Evolutionary conservation across 2,113 vertebrate genomes (phyloP), one percentile per base, ranked within the genome.

Genomic region (Rissa tridactyla): DNA sequence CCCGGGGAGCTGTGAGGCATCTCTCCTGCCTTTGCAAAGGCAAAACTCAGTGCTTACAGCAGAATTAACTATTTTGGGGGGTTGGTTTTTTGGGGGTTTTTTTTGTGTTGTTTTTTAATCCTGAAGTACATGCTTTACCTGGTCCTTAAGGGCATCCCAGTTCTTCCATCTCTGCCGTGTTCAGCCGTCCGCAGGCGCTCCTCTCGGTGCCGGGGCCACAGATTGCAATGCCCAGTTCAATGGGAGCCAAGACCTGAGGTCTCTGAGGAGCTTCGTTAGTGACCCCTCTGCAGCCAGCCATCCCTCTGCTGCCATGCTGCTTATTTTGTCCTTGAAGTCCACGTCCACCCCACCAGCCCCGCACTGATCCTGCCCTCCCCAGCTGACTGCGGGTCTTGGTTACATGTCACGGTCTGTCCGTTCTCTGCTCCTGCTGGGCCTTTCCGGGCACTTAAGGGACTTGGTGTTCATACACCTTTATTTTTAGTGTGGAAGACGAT

Each of bases 401-500:
- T 79, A 83, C 75, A 7, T 79, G 57, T 65, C 93, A 30, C 29
- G 13, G 42, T 77, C 84, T 95, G 92, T 79, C 94, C 23, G 19
- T 66, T 81, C 80, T 51, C 85, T 83, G 91, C 91, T 95, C 76
- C 85, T 95, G 71, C 51, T 93, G 64, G 82, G 84, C 91, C 71
- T 94, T 91, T 94, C 85, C 72, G 86, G 93, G 95, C 82, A 60
- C 93, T 90, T 82, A 78, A 61, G 65, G 95, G 90, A 81, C 89
- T 57, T 76, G 32, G 81, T 89, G 96, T 93, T 93, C 92, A 60
- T 73, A 49, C 42, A 83, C 72, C 42, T 95, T 96, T 96, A 93
- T 96, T 97, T 97, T 95, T 84, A 97, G 93, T 13, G 30, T 82
- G 94, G 90, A 85, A 85, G 55, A 58, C 92, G 97, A 88, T 91